phyloP scores from a whole-genome alignment of 2,113 vertebrate species.

The Microcebus lehilahytsara region DNA sequence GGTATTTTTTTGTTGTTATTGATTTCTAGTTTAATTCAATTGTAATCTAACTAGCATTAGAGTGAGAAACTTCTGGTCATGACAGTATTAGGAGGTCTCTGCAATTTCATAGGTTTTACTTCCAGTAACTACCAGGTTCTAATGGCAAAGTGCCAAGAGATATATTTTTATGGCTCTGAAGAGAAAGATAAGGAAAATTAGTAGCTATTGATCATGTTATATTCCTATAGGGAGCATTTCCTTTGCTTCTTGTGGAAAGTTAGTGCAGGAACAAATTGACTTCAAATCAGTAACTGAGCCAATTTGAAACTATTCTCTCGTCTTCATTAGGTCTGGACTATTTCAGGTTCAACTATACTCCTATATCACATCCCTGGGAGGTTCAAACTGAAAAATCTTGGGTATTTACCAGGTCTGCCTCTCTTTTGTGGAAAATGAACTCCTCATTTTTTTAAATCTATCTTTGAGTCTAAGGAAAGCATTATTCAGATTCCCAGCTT shows the following conservation, averaged over 20 bases:
- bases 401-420: background rate
- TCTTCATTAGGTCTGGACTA: background rate
- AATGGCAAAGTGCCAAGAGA: background rate
- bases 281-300: background rate
- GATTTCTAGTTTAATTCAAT: background rate
- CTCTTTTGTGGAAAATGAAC: background rate
- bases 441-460: background rate
- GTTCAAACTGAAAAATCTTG: background rate
- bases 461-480: background rate
- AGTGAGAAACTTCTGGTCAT: background rate
- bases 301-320: background rate
- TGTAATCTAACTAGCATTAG: background rate
- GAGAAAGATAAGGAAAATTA: background rate
- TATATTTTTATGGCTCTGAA: background rate
- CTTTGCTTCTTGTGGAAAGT: background rate
- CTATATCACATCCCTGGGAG: background rate
- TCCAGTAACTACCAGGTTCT: background rate
- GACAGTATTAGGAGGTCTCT: background rate
- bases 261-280: background rate
- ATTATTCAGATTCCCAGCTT: background rate
- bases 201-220: background rate
- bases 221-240: background rate
- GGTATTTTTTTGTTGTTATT: background rate
- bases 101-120: background rate
- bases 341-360: background rate